phyloP scores from a whole-genome alignment of 2,113 vertebrate genomes.

The Charina bottae region DNA sequence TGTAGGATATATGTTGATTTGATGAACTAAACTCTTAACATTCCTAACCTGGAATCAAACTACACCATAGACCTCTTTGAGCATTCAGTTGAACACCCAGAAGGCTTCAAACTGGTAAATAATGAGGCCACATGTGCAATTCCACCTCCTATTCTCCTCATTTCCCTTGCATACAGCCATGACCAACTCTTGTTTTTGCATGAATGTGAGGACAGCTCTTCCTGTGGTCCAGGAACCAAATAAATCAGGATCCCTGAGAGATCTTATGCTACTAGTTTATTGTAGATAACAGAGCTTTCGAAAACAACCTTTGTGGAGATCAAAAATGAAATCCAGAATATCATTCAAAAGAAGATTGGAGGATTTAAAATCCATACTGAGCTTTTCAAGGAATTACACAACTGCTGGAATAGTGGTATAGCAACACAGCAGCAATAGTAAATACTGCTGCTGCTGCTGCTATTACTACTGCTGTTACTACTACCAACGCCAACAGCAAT shows the following conservation, averaged over 20 bases:
- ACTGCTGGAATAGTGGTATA: background rate
- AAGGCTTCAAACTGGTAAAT: background rate
- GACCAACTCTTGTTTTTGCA: background rate
- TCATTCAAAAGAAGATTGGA: background rate
- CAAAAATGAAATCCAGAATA: background rate
- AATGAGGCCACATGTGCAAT: background rate
- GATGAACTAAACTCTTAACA: background rate
- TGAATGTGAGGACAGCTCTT: background rate
- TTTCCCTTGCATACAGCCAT: background rate
- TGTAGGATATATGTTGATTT: background rate
- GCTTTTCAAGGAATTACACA: background rate
- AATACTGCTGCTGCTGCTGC: background rate
- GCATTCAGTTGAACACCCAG: background rate
- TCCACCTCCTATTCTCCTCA: background rate
- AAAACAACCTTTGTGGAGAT: background rate
- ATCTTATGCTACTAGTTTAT: background rate
- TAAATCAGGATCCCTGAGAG: background rate
- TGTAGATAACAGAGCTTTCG: background rate
- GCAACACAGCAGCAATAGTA: background rate
- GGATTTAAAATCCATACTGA: background rate
- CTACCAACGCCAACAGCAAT: background rate
- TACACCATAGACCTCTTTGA: background rate
- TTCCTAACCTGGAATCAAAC: background rate
- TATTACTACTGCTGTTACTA: background rate
- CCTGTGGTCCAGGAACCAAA: background rate